Evolutionary conservation across 1,140 invertebrate species (phyloP).

Genomic region (Caenorhabditis brenneri): DNA sequence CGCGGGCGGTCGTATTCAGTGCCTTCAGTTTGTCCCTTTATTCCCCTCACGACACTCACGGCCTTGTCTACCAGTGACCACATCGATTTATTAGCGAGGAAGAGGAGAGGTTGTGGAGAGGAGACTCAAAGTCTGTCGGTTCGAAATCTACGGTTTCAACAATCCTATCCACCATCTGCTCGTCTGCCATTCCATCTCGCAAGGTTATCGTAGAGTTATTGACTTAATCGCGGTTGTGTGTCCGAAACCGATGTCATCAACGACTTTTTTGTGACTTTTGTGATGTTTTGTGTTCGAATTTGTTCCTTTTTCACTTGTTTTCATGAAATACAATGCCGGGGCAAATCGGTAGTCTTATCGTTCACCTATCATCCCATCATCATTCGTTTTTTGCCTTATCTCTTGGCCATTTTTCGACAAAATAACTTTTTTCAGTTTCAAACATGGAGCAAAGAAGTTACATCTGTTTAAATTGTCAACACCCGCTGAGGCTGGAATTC

Average conservation of each 20-base stretch:
- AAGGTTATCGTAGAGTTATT: slow-evolving; percentile 17
- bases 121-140: not conserved
- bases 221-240: slow-evolving; percentile 7
- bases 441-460: slow-evolving; percentile 6
- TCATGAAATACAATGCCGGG: not conserved
- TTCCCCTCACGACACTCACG: slow-evolving; percentile 12
- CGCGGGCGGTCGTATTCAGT: slow-evolving; percentile 19
- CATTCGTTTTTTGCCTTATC: slow-evolving; percentile 17
- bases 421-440: not conserved
- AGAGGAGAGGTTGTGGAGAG: too few relatives aligned
- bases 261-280: not conserved
- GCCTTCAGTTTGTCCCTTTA: slow-evolving; percentile 7
- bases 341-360: not conserved
- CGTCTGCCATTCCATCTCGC: not conserved
- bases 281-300: not conserved
- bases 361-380: not conserved
- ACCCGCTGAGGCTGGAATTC: not conserved
- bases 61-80: not conserved
- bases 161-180: slow-evolving; percentile 2
- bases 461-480: slow-evolving; percentile 19
- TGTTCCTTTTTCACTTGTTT: not conserved
- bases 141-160: not conserved
- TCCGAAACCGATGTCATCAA: not conserved
- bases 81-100: slow-evolving; percentile 13
- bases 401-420: too few relatives aligned